Percentiles rank a stretch among this genome's conserved stretches.
Evolutionary conservation across 2,888 invertebrate genomes (phyloP).

Genomic region (Netelia fuscicornis): DNA sequence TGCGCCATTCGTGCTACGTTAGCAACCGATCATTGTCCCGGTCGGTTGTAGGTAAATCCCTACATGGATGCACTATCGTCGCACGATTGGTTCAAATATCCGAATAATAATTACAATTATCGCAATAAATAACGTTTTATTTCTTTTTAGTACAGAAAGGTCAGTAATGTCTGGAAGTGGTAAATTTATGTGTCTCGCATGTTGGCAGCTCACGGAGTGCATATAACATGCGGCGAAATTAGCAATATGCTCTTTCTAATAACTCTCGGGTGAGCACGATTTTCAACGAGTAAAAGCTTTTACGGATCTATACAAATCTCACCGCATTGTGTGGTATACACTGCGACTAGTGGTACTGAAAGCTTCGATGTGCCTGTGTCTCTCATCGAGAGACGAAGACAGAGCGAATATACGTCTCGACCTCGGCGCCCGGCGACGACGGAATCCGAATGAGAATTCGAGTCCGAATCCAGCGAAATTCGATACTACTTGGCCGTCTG

Average conservation of each 20-base stretch:
- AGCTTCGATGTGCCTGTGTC: slow-evolving; percentile 14
- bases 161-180: slow-evolving; percentile 5
- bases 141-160: neutral
- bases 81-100: neutral
- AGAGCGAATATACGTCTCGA: slow-evolving; percentile 42
- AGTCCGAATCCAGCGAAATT: slow-evolving; percentile 71
- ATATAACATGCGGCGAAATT: slow-evolving; percentile 46
- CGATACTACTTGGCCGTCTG: slow-evolving; percentile 71
- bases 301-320: neutral
- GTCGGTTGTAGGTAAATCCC: too few species aligned
- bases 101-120: neutral
- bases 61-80: too few species aligned
- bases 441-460: slow-evolving; percentile 72
- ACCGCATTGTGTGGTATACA: neutral
- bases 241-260: slow-evolving; percentile 57
- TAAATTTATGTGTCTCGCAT: slow-evolving; percentile 45
- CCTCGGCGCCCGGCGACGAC: slow-evolving; percentile 52
- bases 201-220: neutral
- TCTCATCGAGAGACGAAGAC: slow-evolving; percentile 45
- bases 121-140: neutral
- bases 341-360: slow-evolving; percentile 7
- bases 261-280: slow-evolving; percentile 38
- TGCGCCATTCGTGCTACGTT: too few species aligned
- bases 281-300: slow-evolving; percentile 29
- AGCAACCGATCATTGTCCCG: too few species aligned